These are phyloP conservation scores for Brachypterus glaber DNA, from an alignment of 2,888 invertebrate genomes.

Conservation along the genomic window DNA sequence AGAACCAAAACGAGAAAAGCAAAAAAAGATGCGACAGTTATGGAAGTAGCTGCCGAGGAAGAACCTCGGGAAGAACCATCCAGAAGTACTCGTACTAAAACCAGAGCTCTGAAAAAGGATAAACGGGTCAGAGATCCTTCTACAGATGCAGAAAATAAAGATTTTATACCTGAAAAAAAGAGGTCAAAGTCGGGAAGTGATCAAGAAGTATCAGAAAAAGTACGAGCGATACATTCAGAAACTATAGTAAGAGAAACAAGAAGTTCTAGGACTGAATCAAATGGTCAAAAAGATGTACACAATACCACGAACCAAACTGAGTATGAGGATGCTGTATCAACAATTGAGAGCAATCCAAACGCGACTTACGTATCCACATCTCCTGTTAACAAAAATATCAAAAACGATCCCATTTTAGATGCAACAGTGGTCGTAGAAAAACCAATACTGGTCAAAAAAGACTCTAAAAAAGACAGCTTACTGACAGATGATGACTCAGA, in stretches of 20 bases:
- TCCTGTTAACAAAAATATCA: background rate
- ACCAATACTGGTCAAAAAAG: slow-evolving; percentile 13
- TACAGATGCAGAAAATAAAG: background rate
- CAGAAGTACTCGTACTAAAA: slow-evolving; percentile 3
- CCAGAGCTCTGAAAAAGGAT: slow-evolving; percentile 1
- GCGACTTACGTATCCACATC: slow-evolving; percentile 10
- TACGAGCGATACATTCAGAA: no score
- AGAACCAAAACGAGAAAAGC: slow-evolving; percentile 6
- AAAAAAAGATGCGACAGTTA: slow-evolving; percentile 1
- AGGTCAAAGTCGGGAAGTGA: background rate
- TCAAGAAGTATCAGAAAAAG: background rate
- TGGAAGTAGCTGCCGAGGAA: slow-evolving; percentile 5
- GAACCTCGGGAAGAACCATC: slow-evolving; percentile 2
- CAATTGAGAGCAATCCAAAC: slow-evolving; percentile 17
- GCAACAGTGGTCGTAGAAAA: slow-evolving; percentile 22
- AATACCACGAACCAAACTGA: slow-evolving; percentile 30
- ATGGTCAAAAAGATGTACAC: slow-evolving; percentile 6
- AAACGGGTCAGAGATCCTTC: background rate
- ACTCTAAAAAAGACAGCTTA: background rate
- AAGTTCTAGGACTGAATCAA: slow-evolving; percentile 17
- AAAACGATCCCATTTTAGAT: slow-evolving; percentile 10
- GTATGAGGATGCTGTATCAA: slow-evolving; percentile 41
- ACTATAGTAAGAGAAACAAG: slow-evolving; percentile 1
- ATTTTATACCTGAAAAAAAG: background rate
- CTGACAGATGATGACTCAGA: slow-evolving; percentile 1